Base-by-base conservation (phyloP, 1,140 invertebrate species). In the Eriocheir sinensis region DNA sequence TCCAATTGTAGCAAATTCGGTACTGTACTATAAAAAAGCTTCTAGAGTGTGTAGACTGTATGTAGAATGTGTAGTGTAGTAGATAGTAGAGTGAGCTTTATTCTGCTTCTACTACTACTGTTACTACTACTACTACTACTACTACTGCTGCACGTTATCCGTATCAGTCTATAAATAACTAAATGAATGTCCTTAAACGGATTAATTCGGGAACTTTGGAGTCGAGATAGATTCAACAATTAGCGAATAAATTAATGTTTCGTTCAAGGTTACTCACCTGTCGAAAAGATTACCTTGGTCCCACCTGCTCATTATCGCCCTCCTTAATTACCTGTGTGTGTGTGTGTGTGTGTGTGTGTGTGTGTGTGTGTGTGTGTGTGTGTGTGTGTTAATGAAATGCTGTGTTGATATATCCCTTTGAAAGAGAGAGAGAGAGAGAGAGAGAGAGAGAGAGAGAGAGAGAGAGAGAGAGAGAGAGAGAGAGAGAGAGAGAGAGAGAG, bases 401-500 rank as follows among this genome's bases (percentile, higher is more conserved):
- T n/a, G n/a, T n/a, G n/a, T n/a, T n/a, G n/a, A n/a, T n/a, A n/a
- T n/a, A n/a, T n/a, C n/a, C n/a, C n/a, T n/a, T n/a, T n/a, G 53
- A 60, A 21, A 60, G 53, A 60, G 53, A 60, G 53, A 60, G 53
- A 60, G 53, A 60, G 53, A 60, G 53, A 60, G 53, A 60, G 53
- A 72, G 60, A n/a, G 60, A 72, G 60, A 72, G 60, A n/a, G 60
- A 72, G 60, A 72, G 60, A 72, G 60, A 72, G 60, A 72, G 60
- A 72, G 60, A 72, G 60, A 72, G 60, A n/a, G 60, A n/a, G 27
- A n/a, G 27, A n/a, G 27, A n/a, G 60, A 72, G 60, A 72, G 60
- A 72, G 60, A 72, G 60, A 72, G 60, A 72, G 60, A 72, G 60
- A 72, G 60, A 72, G 60, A 72, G 60, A 72, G 60, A 72, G 60